Percentiles rank a stretch among this genome's conserved stretches.
Evolutionary conservation across 2,113 vertebrate species (phyloP).

Genomic region (Dendrocopos noguchii): DNA sequence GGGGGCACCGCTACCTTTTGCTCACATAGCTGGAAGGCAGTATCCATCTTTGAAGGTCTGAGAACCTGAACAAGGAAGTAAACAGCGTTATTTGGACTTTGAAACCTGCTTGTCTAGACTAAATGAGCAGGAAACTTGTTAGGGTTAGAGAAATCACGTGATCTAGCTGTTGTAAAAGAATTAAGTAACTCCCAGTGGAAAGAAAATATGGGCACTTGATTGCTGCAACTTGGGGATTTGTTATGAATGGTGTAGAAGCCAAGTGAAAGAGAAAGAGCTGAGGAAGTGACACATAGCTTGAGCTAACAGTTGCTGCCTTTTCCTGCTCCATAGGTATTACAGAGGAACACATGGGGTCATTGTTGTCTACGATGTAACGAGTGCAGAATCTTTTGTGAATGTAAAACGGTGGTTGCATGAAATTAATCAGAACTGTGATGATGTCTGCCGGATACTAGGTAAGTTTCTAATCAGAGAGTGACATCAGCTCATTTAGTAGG

Average conservation of each 20-base stretch:
- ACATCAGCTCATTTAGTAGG: background rate
- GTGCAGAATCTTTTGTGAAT: constrained; percentile 98
- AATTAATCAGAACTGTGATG: constrained; percentile 99
- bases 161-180: background rate
- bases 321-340: constrained; percentile 86
- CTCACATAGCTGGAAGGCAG: background rate
- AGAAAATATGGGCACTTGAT: background rate
- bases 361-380: constrained; percentile 97
- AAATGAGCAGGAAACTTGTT: background rate
- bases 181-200: background rate
- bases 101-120: background rate
- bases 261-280: background rate
- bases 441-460: constrained; percentile 99
- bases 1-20: background rate
- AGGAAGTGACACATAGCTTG: background rate
- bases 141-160: background rate
- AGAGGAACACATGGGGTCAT: constrained; percentile 98
- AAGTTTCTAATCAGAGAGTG: background rate
- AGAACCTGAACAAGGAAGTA: background rate
- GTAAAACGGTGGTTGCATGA: constrained; percentile 99
- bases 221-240: background rate
- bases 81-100: background rate
- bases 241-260: background rate
- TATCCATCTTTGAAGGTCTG: background rate
- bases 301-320: background rate